Conservation (phyloP, 2,797 vertebrate genomes). For the Fistularia commersonii region DNA sequence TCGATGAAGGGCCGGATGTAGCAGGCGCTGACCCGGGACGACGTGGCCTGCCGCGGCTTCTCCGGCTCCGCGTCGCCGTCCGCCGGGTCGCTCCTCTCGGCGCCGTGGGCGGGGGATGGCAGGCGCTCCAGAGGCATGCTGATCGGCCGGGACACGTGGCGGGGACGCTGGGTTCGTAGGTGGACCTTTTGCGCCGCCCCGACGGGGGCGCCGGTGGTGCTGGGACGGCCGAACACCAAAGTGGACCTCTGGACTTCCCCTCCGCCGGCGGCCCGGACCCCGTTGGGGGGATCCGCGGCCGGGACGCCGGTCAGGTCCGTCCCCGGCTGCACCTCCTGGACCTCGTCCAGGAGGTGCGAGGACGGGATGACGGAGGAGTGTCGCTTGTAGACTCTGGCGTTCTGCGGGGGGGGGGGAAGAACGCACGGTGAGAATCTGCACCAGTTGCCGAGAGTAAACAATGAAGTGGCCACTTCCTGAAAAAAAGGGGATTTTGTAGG, state of each 20-base stretch:
- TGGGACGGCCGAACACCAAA: constrained; percentile 64
- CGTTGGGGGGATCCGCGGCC: constrained; percentile 66
- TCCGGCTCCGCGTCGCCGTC: constrained; percentile 74
- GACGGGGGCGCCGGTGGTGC: constrained; percentile 39
- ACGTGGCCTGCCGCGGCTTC: constrained; percentile 38
- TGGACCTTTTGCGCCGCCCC: constrained; percentile 72
- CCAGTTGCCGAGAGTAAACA: too few species aligned
- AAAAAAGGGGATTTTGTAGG: background rate
- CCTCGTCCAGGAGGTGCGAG: constrained; percentile 74
- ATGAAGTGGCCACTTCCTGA: too few species aligned
- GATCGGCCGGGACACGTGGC: constrained; percentile 77
- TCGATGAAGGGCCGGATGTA: constrained; percentile 85
- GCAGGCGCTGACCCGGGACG: constrained; percentile 71
- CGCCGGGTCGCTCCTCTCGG: constrained; percentile 66
- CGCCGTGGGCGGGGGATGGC: constrained; percentile 68
- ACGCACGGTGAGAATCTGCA: background rate
- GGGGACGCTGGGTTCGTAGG: constrained; percentile 74
- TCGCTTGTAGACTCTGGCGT: constrained; percentile 75
- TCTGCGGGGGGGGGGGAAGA: constrained; percentile 59
- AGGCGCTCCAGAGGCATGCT: constrained; percentile 89
- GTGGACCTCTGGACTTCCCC: constrained; percentile 70
- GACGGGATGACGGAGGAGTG: constrained; percentile 78
- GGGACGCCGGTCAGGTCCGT: constrained; percentile 49
- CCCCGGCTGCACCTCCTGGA: constrained; percentile 68
- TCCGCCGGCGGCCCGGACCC: constrained; percentile 47